phyloP scores from a whole-genome alignment of 2,888 invertebrate genomes.

The Andrena chrysosceles region DNA sequence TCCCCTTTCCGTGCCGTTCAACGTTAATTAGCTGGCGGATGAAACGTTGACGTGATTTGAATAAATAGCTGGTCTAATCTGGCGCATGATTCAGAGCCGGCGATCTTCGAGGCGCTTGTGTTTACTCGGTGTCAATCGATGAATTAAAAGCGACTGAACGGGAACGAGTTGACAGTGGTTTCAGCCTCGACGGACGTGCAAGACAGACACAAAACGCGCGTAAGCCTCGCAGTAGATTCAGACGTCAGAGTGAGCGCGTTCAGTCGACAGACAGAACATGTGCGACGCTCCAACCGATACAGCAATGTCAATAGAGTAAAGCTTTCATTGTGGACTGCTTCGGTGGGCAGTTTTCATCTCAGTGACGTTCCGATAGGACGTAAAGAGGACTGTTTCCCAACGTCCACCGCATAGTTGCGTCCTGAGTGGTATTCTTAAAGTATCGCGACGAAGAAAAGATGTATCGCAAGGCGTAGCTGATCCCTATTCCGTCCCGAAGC shows the following conservation, averaged over 20 bases:
- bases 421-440: not conserved
- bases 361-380: too few species aligned
- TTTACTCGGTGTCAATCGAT: constrained; percentile 15
- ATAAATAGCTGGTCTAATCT: too few species aligned
- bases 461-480: not conserved
- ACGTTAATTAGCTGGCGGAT: not conserved
- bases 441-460: not conserved
- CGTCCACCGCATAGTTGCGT: too few species aligned
- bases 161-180: not conserved
- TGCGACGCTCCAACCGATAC: constrained; percentile 8
- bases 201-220: constrained; percentile 5
- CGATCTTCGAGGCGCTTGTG: not conserved
- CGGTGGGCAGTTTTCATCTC: not conserved
- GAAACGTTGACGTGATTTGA: not conserved
- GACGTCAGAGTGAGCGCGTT: constrained; percentile 16
- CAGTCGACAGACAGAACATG: constrained; percentile 9
- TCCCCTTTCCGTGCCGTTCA: not conserved
- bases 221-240: constrained; percentile 10
- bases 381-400: too few species aligned
- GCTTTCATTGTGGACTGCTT: not conserved
- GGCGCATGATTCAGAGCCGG: not conserved
- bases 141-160: not conserved
- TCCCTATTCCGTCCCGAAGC: not conserved
- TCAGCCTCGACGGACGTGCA: not conserved
- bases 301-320: not conserved